These are phyloP conservation scores for Pheosia tremula DNA, from an alignment of 2,888 invertebrate species.

Conservation along the genomic window DNA sequence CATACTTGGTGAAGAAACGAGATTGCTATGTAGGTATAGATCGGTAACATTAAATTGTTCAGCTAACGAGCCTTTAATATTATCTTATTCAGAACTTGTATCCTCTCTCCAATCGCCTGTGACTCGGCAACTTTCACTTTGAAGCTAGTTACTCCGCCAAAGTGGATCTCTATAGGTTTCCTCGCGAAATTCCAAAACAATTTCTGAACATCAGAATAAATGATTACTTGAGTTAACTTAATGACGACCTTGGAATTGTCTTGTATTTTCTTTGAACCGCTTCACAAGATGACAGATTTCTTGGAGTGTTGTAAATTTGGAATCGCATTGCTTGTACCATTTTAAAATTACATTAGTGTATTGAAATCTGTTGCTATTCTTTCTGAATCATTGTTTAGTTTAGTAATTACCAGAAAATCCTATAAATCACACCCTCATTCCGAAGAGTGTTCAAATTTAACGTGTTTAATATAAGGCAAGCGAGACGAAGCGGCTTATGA, in stretches of 20 bases:
- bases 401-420: slow-evolving; percentile 16
- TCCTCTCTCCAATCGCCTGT: slow-evolving; percentile 2
- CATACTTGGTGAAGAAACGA: slow-evolving; percentile 2
- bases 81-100: slow-evolving; percentile 8
- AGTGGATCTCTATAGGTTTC: slow-evolving; percentile 12
- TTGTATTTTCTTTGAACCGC: not conserved
- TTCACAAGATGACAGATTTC: not conserved
- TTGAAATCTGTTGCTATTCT: not conserved
- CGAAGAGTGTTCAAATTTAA: slow-evolving; percentile 8
- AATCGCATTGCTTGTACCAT: not conserved
- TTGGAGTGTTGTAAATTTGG: not conserved
- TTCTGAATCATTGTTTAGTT: not conserved
- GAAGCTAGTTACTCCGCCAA: slow-evolving; percentile 13
- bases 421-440: slow-evolving; percentile 5
- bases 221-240: slow-evolving; percentile 8
- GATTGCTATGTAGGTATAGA: not conserved
- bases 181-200: slow-evolving; percentile 10
- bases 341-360: not conserved
- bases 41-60: not conserved
- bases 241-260: slow-evolving; percentile 4
- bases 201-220: slow-evolving; percentile 6
- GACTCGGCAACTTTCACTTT: slow-evolving; percentile 17
- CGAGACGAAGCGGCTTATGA: slow-evolving; percentile 36
- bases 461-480: slow-evolving; percentile 36
- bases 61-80: slow-evolving; percentile 5